Evolutionary conservation across 2,888 invertebrate species (phyloP).

Genomic region (Amphipyra tragopoginis): DNA sequence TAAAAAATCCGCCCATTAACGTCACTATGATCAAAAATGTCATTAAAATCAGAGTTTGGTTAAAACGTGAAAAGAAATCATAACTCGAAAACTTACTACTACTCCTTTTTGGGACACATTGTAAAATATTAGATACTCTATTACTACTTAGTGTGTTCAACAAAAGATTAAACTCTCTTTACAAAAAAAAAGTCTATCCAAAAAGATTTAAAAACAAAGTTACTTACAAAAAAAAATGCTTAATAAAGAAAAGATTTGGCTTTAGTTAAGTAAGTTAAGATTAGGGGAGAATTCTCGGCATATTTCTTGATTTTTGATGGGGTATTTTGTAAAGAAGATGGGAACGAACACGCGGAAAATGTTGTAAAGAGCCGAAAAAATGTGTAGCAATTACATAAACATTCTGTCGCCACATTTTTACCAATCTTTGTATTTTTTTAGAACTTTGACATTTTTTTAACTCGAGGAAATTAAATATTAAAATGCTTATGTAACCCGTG

Average conservation of each 20-base stretch:
- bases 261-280: conserved; percentile 25
- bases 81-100: no score
- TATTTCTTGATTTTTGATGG: conserved; percentile 51
- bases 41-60: no score
- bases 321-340: conserved; percentile 23
- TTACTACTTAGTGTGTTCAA: no score
- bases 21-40: no score
- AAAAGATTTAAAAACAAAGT: no score
- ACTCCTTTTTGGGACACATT: no score
- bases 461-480: not conserved
- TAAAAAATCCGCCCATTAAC: no score
- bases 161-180: no score
- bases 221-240: not conserved
- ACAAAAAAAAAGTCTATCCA: no score
- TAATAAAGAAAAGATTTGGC: conserved; percentile 42
- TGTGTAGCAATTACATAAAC: conserved; percentile 34
- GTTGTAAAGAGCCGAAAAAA: conserved; percentile 34
- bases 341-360: conserved; percentile 12
- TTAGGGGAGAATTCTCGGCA: conserved; percentile 30
- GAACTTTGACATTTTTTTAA: not conserved
- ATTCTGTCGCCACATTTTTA: conserved; percentile 16
- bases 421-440: conserved; percentile 10
- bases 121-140: no score
- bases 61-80: no score
- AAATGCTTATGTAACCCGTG: no score